A percentile compares a stretch with the other conserved stretches of the same genome.
phyloP scores from a whole-genome alignment of 2,888 invertebrate genomes.

The Cheilosia pagana region DNA sequence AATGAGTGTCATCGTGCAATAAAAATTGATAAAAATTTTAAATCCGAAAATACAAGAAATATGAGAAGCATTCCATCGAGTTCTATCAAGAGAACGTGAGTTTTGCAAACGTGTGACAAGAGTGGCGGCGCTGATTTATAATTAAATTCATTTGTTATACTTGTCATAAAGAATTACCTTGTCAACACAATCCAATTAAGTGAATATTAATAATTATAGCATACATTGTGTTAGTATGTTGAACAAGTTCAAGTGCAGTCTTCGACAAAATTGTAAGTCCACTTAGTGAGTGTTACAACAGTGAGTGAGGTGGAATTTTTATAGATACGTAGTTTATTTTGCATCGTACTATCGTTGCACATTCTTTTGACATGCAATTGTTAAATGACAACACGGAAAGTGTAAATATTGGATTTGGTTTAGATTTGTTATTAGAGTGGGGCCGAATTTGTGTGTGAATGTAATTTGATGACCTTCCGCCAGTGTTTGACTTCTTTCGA shows the following conservation, averaged over 20 bases:
- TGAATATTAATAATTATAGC: background rate
- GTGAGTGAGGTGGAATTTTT: background rate
- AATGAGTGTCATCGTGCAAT: background rate
- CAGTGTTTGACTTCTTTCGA: constrained; percentile 29
- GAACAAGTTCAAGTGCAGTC: constrained; percentile 45
- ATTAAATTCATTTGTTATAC: constrained; percentile 10
- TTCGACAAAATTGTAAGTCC: constrained; percentile 26
- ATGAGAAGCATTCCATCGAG: constrained; percentile 4
- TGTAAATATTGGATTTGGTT: background rate
- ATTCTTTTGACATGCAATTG: constrained; percentile 12
- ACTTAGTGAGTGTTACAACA: background rate
- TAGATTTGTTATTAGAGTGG: background rate
- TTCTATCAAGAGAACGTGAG: background rate
- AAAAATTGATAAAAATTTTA: constrained; percentile 17
- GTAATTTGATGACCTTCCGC: constrained; percentile 52
- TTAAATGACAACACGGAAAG: constrained; percentile 21
- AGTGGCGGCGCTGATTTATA: background rate
- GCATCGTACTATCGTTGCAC: background rate
- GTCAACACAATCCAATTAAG: background rate
- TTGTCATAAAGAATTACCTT: constrained; percentile 50
- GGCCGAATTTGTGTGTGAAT: constrained; percentile 12
- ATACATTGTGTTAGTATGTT: constrained; percentile 37
- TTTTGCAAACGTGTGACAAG: constrained; percentile 11
- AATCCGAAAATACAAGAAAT: background rate
- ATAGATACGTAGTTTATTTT: background rate